Conservation (phyloP, 1,140 invertebrate species). For the Bursaphelenchus mucronatus region DNA sequence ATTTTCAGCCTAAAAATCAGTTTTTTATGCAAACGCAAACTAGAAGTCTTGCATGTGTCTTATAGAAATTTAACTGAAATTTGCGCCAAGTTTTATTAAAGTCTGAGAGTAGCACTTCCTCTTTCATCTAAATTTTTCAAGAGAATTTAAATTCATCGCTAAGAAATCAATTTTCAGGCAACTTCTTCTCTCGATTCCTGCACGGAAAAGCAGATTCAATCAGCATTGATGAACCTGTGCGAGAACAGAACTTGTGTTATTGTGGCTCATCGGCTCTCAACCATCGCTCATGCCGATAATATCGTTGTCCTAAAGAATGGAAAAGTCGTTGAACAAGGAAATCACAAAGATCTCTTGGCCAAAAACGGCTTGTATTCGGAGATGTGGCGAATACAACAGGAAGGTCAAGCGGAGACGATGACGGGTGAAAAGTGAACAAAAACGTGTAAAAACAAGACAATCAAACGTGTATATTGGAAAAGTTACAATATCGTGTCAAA, state of each 20-base stretch:
- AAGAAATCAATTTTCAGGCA: conserved; percentile 35
- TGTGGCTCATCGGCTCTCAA: conserved; percentile 73
- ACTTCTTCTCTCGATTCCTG: conserved; percentile 5
- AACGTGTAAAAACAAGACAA: too few species aligned
- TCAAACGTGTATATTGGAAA: too few species aligned
- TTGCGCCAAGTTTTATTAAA: too few species aligned
- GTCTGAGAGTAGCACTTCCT: not conserved
- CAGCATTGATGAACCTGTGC: conserved; percentile 25
- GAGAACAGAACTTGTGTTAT: conserved; percentile 69
- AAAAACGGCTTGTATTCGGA: conserved; percentile 61
- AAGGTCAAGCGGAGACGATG: not conserved
- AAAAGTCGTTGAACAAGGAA: conserved; percentile 52
- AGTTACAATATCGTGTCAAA: too few species aligned
- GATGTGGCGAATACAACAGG: conserved; percentile 65
- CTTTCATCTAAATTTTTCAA: conserved; percentile 1
- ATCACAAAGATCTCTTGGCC: conserved; percentile 62
- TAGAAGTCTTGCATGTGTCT: too few species aligned
- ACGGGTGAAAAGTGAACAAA: not conserved
- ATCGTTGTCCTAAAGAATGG: conserved; percentile 60
- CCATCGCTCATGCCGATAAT: conserved; percentile 70
- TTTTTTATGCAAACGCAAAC: too few species aligned
- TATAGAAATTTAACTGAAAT: too few species aligned
- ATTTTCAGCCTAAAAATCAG: too few species aligned
- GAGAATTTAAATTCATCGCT: not conserved
- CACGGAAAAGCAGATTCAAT: conserved; percentile 25